Base-by-base conservation (phyloP, 92 coral and sea anemone genomes). In the Ricordea florida region DNA sequence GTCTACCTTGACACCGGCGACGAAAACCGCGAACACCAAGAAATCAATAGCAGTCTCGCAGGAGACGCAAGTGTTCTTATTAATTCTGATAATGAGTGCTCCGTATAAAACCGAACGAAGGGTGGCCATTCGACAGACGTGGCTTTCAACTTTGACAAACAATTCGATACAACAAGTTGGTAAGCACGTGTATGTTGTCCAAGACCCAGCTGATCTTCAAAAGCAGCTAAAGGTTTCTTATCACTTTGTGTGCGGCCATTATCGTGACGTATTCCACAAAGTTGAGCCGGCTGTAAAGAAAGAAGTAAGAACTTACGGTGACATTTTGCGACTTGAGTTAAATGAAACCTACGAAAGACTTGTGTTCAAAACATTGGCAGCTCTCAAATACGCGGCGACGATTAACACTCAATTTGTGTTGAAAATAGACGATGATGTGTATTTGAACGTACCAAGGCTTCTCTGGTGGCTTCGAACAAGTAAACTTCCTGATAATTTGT, bases 391-490 rank as follows among this genome's bases (percentile, higher is more conserved):
- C 69, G 78, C 83, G 4, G 11, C 61, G 47, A 26, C 10, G 20
- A 53, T 82, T 6, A 61, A 64, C 26, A 63, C 73, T 1, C 57
- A 66, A 30, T 82, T 64, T 38, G 69, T 75, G 0, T 58, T 75
- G 30, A 75, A 83, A 72, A 66, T 72, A 13, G 88, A 83, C 44
- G 88, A 83, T 24, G 88, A 78, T 16, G 80, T 83, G 29, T 83
- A 83, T 59, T 58, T 74, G 16, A 57, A 83, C 28, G 34, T 83
- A 10, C 83, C 83, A 2, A 50, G 88, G 17, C 44, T 83, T 76
- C 15, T 66, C 14, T 66, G 62, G 40, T 75, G 83, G 78, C 65
- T 82, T 2, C 30, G 57, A 25, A 82, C 74, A 18, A 72, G 62
- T 11, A 63, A 66, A 17, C 41, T 83, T 1, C 84, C 80, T 9